Evolutionary conservation across 1,140 invertebrate genomes (phyloP).

Genomic region (Achatina immaculata): DNA sequence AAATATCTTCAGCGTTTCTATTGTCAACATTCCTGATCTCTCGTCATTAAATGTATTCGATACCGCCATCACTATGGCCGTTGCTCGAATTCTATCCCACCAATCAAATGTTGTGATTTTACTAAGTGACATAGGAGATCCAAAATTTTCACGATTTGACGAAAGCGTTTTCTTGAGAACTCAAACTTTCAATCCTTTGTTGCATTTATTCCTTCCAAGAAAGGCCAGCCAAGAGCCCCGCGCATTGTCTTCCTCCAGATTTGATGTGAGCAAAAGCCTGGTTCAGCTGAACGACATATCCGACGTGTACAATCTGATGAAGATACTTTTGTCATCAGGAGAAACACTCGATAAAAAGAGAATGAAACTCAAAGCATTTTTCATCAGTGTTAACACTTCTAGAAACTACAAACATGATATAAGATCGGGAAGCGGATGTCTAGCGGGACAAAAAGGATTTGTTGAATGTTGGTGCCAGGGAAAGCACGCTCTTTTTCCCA

Average conservation of each 20-base stretch:
- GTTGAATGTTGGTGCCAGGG: slow-evolving; percentile 17
- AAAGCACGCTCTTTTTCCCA: not conserved
- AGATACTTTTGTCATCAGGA: not conserved
- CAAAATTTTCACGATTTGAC: slow-evolving; percentile 9
- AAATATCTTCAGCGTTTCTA: not conserved
- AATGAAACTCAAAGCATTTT: not conserved
- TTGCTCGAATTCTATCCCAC: not conserved
- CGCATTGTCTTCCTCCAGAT: too few species aligned
- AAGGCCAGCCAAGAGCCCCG: not conserved
- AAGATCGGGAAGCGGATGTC: not conserved
- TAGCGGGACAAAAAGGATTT: not conserved
- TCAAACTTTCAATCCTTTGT: slow-evolving; percentile 18
- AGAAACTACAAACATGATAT: not conserved
- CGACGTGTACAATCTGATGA: not conserved
- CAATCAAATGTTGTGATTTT: not conserved
- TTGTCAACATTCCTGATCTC: slow-evolving; percentile 1
- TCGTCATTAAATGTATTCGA: not conserved
- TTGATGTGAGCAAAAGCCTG: too few species aligned
- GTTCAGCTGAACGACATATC: not conserved
- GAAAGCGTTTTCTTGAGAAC: slow-evolving; percentile 6
- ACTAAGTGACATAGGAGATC: slow-evolving; percentile 18
- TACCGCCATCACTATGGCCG: not conserved
- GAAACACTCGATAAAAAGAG: not conserved
- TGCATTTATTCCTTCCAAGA: not conserved
- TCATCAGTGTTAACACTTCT: not conserved